Evolutionary conservation across 2,113 vertebrate species (phyloP).

Genomic region (Odontesthes bonariensis): DNA sequence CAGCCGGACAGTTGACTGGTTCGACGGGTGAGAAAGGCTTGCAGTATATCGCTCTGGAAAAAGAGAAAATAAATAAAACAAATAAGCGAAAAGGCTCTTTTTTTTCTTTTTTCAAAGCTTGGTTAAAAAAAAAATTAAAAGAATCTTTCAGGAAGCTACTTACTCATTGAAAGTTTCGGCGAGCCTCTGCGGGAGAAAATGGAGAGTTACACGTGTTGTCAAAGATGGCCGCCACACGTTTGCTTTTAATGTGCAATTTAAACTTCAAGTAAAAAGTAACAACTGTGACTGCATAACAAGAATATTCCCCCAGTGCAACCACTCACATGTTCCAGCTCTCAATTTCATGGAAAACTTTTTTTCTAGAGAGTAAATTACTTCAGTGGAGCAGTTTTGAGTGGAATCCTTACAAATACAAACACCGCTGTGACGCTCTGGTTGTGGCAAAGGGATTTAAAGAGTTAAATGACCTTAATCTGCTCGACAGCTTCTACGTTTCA

Average conservation of each 20-base stretch:
- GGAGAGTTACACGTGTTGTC: not conserved
- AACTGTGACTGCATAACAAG: too few species aligned
- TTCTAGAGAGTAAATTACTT: too few species aligned
- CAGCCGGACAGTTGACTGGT: slow-evolving; percentile 66
- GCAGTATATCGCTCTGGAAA: slow-evolving; percentile 46
- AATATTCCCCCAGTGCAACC: too few species aligned
- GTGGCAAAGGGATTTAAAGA: too few species aligned
- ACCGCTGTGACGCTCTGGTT: too few species aligned
- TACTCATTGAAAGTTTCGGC: slow-evolving; percentile 76
- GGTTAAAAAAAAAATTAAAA: not conserved
- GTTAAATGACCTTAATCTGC: too few species aligned
- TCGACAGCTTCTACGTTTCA: not conserved
- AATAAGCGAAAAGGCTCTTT: not conserved
- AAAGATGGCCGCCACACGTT: not conserved
- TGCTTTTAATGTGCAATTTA: too few species aligned
- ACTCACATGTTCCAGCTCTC: too few species aligned
- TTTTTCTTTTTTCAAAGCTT: not conserved
- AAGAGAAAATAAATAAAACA: not conserved
- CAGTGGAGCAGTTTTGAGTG: too few species aligned
- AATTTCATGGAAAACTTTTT: too few species aligned
- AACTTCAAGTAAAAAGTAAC: too few species aligned
- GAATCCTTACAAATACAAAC: too few species aligned
- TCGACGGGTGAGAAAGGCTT: slow-evolving; percentile 57
- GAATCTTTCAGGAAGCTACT: slow-evolving; percentile 24
- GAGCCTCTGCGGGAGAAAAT: slow-evolving; percentile 70